These are phyloP conservation scores for Acomys russatus DNA, from an alignment of 2,797 vertebrate species.

Conservation along the genomic window DNA sequence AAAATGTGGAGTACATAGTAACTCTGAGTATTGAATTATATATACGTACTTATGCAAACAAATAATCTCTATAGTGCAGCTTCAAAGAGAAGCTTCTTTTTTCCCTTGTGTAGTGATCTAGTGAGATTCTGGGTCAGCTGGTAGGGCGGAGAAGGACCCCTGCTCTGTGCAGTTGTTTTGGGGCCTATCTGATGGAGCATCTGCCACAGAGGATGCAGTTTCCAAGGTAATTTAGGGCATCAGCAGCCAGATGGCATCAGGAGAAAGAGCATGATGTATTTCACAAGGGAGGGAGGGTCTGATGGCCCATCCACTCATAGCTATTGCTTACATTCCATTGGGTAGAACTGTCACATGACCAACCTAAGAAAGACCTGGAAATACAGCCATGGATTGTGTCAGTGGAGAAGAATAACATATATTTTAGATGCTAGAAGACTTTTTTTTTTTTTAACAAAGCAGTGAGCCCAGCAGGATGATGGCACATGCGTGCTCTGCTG, in stretches of 20 bases:
- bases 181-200: not conserved
- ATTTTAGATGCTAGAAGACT: not conserved
- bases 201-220: not conserved
- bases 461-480: not conserved
- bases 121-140: not conserved
- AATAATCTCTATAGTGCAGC: not conserved
- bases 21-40: not conserved
- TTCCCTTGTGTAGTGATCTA: not conserved
- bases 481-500: not conserved
- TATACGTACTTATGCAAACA: not conserved
- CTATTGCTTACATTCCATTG: not conserved
- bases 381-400: not conserved
- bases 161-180: not conserved
- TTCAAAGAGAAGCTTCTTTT: not conserved
- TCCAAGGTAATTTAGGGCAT: conserved; percentile 53
- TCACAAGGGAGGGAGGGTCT: not conserved
- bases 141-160: not conserved
- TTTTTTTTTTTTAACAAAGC: not conserved
- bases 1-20: not conserved
- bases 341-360: not conserved
- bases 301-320: not conserved
- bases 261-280: not conserved
- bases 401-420: not conserved
- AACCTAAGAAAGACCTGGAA: not conserved
- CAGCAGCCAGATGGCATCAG: conserved; percentile 40